Percentiles rank a stretch among this genome's conserved stretches.
phyloP scores from a whole-genome alignment of 2,797 vertebrate species.

The Danio tinwini region DNA sequence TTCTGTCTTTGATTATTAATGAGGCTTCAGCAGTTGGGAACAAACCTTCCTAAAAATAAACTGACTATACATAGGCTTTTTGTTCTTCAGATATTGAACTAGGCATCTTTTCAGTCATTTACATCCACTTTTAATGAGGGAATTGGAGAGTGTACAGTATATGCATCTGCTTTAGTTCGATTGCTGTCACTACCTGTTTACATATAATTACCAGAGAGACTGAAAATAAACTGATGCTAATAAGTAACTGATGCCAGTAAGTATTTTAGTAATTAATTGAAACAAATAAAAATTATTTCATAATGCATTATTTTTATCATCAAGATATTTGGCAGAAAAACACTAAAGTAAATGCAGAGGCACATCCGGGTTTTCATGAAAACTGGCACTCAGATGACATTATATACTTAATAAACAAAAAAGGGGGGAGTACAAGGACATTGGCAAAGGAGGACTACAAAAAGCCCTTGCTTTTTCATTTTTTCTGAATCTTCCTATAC shows the following conservation, averaged over 20 bases:
- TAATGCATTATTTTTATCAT: background rate
- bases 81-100: slow-evolving; percentile 66
- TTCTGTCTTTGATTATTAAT: slow-evolving; percentile 71
- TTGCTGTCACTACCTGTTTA: slow-evolving; percentile 25
- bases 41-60: slow-evolving; percentile 70
- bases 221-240: slow-evolving; percentile 45
- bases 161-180: background rate
- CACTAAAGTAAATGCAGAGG: slow-evolving; percentile 65
- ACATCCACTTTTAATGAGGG: slow-evolving; percentile 65
- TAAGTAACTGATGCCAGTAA: no score
- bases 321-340: slow-evolving; percentile 22
- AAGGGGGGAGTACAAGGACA: background rate
- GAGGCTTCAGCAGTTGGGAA: slow-evolving; percentile 74
- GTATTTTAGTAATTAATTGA: slow-evolving; percentile 48
- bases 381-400: background rate
- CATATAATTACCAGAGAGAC: slow-evolving; percentile 52
- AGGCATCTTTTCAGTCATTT: slow-evolving; percentile 25
- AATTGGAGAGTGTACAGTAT: slow-evolving; percentile 50
- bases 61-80: slow-evolving; percentile 53
- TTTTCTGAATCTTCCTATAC: background rate
- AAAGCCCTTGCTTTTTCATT: background rate
- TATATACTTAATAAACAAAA: background rate
- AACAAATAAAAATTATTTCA: slow-evolving; percentile 34
- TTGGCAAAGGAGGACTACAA: background rate
- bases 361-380: slow-evolving; percentile 39